Evolutionary conservation across 2,888 invertebrate species (phyloP).

Genomic region (Polyploca ridens): DNA sequence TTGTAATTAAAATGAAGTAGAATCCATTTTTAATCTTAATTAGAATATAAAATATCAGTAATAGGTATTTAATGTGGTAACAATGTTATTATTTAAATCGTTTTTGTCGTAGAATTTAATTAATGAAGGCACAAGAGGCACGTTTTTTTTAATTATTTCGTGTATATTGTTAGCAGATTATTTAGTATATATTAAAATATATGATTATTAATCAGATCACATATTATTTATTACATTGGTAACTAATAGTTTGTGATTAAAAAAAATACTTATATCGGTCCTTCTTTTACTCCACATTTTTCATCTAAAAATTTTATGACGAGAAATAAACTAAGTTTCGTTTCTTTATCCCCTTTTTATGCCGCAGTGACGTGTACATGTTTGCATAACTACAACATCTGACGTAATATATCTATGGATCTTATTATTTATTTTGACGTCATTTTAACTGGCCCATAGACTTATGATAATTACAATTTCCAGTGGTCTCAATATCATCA

Average conservation of each 20-base stretch:
- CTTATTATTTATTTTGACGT: too few relatives aligned
- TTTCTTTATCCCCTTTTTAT: not conserved
- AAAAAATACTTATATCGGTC: not conserved
- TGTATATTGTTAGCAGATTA: slow-evolving; percentile 14
- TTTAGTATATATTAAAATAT: not conserved
- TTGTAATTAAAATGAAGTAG: slow-evolving; percentile 36
- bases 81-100: slow-evolving; percentile 23
- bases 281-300: not conserved
- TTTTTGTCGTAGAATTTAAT: not conserved
- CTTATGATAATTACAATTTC: too few relatives aligned
- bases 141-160: not conserved
- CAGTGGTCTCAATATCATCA: not conserved
- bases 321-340: not conserved
- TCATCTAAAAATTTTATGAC: not conserved
- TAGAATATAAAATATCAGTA: not conserved
- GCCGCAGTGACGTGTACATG: not conserved
- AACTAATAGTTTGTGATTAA: slow-evolving; percentile 3
- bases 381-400: not conserved
- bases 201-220: not conserved
- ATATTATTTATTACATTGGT: slow-evolving; percentile 7
- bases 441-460: too few relatives aligned
- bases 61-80: slow-evolving; percentile 34
- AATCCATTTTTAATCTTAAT: slow-evolving; percentile 21
- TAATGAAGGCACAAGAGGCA: slow-evolving; percentile 13
- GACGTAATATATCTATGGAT: too few relatives aligned